These are phyloP conservation scores for Drosophila rhopaloa DNA, from an alignment of 1,140 invertebrate genomes.

Conservation along the genomic window DNA sequence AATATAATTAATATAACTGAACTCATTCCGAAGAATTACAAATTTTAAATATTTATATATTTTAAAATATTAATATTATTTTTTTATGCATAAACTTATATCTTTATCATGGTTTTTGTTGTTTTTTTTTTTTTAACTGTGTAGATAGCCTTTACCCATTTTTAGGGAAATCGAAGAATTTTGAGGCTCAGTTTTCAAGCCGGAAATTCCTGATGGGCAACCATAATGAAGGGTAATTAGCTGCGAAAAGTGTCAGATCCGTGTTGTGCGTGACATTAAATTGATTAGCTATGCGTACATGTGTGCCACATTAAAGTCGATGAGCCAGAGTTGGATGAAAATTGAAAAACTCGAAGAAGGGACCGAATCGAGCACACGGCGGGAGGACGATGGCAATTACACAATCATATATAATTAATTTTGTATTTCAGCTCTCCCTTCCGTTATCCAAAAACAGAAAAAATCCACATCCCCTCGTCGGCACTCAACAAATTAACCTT, in stretches of 20 bases:
- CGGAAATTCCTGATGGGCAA: not conserved
- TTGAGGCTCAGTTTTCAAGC: conserved; percentile 1
- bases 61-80: too few relatives aligned
- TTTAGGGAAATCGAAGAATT: not conserved
- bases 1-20: too few relatives aligned
- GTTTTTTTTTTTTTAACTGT: not conserved
- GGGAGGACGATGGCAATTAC: conserved; percentile 5
- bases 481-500: conserved; percentile 36
- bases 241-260: not conserved
- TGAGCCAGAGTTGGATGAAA: not conserved
- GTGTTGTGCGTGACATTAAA: conserved; percentile 14
- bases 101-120: not conserved
- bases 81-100: too few relatives aligned
- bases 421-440: not conserved
- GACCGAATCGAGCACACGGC: not conserved
- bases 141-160: not conserved
- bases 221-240: conserved; percentile 19
- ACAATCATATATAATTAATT: conserved; percentile 35
- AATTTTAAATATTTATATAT: too few relatives aligned
- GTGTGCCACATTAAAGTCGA: conserved; percentile 3
- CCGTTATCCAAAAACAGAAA: not conserved
- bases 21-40: too few relatives aligned
- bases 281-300: conserved; percentile 17
- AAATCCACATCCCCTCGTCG: not conserved
- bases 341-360: not conserved